Conservation (phyloP, 2,888 invertebrate species). For the Epistrophe grossulariae region DNA sequence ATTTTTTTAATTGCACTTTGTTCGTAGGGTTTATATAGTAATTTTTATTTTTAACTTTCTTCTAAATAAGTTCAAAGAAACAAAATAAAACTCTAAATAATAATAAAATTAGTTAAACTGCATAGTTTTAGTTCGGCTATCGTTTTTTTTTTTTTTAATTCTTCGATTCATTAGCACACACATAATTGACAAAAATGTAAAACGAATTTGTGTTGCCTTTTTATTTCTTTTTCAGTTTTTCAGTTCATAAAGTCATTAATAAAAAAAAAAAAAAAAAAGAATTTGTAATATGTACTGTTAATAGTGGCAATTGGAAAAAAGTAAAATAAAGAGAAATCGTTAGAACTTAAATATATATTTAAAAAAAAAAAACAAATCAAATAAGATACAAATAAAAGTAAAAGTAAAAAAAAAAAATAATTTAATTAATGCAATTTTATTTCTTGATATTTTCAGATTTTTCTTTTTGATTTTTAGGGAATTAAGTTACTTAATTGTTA, state of each 20-base stretch:
- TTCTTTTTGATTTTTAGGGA: constrained; percentile 27
- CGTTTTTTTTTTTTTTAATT: not conserved
- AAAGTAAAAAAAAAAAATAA: constrained; percentile 21
- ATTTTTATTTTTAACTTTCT: constrained; percentile 47
- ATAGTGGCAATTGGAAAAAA: constrained; percentile 72
- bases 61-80: constrained; percentile 69
- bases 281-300: constrained; percentile 72
- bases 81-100: constrained; percentile 29
- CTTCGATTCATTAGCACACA: constrained; percentile 21
- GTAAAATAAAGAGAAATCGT: constrained; percentile 60
- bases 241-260: constrained; percentile 49
- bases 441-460: constrained; percentile 39
- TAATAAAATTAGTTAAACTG: constrained; percentile 46
- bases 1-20: constrained; percentile 58
- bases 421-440: constrained; percentile 50
- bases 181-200: constrained; percentile 40
- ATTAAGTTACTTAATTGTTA: constrained; percentile 25
- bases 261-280: constrained; percentile 45
- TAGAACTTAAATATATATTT: constrained; percentile 70
- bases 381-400: constrained; percentile 38
- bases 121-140: constrained; percentile 7
- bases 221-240: constrained; percentile 19
- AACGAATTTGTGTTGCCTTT: constrained; percentile 29
- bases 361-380: constrained; percentile 49
- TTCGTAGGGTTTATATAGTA: constrained; percentile 61